A percentile compares a stretch with the other conserved stretches of the same genome.
These are phyloP conservation scores for Glaucidium brasilianum DNA, from an alignment of 2,113 vertebrate genomes.

Conservation along the genomic window DNA sequence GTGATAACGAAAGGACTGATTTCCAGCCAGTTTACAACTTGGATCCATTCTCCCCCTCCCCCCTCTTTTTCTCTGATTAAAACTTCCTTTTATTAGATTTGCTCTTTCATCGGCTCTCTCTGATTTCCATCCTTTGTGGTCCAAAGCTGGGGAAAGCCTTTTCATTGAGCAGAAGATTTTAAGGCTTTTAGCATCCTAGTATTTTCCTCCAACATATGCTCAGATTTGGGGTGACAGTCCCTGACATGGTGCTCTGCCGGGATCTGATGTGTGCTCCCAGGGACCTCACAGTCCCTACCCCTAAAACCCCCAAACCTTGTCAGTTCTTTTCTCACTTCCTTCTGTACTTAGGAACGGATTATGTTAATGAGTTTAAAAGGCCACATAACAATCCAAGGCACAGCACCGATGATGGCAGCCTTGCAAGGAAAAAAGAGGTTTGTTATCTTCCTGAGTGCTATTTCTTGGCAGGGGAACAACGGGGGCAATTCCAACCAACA, in stretches of 20 bases:
- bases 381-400: not conserved
- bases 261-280: not conserved
- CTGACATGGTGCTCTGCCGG: accelerated
- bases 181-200: not conserved
- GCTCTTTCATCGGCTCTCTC: not conserved
- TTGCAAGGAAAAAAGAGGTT: not conserved
- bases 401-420: not conserved
- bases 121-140: not conserved
- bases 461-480: not conserved
- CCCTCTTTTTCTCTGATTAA: not conserved
- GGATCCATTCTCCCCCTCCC: not conserved
- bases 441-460: not conserved
- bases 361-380: not conserved
- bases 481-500: not conserved
- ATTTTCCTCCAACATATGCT: not conserved
- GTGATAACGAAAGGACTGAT: slow-evolving; percentile 20
- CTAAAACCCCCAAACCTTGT: too few relatives aligned
- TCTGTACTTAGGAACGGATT: not conserved
- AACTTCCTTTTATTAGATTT: slow-evolving; percentile 29
- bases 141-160: not conserved
- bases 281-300: not conserved
- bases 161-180: not conserved
- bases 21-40: slow-evolving; percentile 32
- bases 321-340: not conserved
- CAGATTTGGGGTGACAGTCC: not conserved